phyloP scores from a whole-genome alignment of 2,113 vertebrate genomes.

The Donacobius atricapilla region DNA sequence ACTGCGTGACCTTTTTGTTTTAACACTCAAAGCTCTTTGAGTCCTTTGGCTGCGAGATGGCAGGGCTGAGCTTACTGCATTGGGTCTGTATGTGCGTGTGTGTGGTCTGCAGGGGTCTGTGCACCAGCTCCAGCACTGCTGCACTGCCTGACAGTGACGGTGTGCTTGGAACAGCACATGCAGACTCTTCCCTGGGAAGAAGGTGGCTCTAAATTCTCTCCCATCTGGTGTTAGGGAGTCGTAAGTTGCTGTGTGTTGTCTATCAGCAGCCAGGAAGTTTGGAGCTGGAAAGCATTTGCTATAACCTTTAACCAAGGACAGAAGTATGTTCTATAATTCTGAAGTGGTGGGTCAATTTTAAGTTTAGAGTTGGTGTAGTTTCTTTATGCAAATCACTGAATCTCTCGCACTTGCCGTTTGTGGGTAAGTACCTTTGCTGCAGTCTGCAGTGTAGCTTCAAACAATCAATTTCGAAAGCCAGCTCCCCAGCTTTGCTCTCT shows the following conservation, averaged over 20 bases:
- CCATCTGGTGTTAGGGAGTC: neutral
- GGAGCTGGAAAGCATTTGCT: neutral
- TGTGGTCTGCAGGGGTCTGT: neutral
- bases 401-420: neutral
- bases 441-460: neutral
- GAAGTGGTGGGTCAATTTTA: neutral
- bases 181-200: neutral
- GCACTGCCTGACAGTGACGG: neutral
- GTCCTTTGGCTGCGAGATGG: neutral
- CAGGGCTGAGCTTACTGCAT: accelerated
- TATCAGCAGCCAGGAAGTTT: neutral
- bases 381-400: neutral
- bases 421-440: neutral
- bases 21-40: neutral
- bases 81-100: neutral
- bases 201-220: neutral
- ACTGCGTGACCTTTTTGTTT: neutral
- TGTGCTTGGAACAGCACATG: neutral
- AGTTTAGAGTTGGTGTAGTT: neutral
- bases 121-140: neutral
- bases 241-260: neutral
- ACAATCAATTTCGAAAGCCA: neutral
- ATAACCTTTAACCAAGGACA: neutral
- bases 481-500: neutral
- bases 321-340: neutral